Evolutionary conservation across 2,888 invertebrate genomes (phyloP).

Genomic region (Atrina japonica): DNA sequence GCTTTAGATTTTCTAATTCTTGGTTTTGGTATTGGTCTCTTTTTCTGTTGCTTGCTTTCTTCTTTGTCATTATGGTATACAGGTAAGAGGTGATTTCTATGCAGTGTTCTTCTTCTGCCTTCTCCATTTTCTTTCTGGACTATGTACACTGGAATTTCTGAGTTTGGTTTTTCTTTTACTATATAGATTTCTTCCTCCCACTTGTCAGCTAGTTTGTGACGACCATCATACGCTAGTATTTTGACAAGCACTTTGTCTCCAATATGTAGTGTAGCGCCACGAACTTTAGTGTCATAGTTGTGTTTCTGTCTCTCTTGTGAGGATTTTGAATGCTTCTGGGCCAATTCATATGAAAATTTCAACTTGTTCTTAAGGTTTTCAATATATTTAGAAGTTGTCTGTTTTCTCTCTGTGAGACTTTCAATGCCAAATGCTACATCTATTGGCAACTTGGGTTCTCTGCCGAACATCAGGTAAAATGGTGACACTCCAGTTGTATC

Average conservation of each 20-base stretch:
- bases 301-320: conserved; percentile 31
- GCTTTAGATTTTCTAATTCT: neutral
- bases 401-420: neutral
- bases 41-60: too few species aligned
- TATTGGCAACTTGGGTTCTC: conserved; percentile 38
- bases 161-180: conserved; percentile 27
- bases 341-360: conserved; percentile 9
- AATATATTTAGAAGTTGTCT: conserved; percentile 25
- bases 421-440: conserved; percentile 29
- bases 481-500: conserved; percentile 41
- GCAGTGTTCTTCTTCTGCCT: conserved; percentile 22
- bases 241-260: conserved; percentile 42
- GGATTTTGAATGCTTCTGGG: neutral
- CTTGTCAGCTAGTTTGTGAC: conserved; percentile 41
- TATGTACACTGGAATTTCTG: too few species aligned
- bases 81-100: too few species aligned
- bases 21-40: conserved; percentile 6
- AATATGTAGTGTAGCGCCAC: conserved; percentile 21
- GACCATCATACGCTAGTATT: conserved; percentile 35
- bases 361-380: conserved; percentile 16
- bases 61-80: too few species aligned
- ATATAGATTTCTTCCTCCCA: conserved; percentile 38
- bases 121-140: conserved; percentile 23
- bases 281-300: conserved; percentile 31
- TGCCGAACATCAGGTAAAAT: too few species aligned